phyloP scores from a whole-genome alignment of 1,140 invertebrate species.

The Trypoxylus dichotomus region DNA sequence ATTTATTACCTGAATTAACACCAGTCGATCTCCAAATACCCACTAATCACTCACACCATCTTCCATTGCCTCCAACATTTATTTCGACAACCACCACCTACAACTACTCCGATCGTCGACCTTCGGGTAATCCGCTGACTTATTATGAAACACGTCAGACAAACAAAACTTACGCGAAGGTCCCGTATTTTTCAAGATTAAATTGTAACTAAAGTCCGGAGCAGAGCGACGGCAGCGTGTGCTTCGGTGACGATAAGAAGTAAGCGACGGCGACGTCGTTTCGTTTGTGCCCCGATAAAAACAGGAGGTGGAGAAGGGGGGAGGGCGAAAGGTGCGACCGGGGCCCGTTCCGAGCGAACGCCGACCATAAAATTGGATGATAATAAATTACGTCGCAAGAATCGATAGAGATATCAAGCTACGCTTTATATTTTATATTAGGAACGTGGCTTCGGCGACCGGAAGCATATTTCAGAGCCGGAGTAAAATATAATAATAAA shows the following conservation, averaged over 20 bases:
- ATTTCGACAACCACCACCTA: background rate
- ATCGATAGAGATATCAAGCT: slow-evolving; percentile 17
- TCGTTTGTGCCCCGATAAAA: background rate
- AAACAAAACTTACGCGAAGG: slow-evolving; percentile 10
- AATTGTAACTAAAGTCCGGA: slow-evolving; percentile 7
- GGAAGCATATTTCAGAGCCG: slow-evolving; percentile 13
- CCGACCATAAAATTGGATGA: slow-evolving; percentile 22
- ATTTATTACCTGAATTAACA: too few species aligned
- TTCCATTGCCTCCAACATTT: background rate
- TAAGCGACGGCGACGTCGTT: background rate
- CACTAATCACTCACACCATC: background rate
- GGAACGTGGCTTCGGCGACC: background rate
- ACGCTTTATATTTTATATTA: slow-evolving; percentile 25
- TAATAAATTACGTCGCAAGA: slow-evolving; percentile 9
- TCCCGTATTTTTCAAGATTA: slow-evolving; percentile 16
- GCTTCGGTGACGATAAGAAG: background rate
- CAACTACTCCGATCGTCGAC: background rate
- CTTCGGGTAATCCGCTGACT: slow-evolving; percentile 7
- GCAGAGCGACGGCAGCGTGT: background rate
- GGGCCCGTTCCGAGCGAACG: background rate
- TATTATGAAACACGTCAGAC: slow-evolving; percentile 21
- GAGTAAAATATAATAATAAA: background rate
- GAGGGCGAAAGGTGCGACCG: background rate
- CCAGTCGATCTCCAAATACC: too few species aligned
- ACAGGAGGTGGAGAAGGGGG: background rate